These are phyloP conservation scores for Miichthys miiuy DNA, from an alignment of 2,797 vertebrate genomes.

Conservation along the genomic window DNA sequence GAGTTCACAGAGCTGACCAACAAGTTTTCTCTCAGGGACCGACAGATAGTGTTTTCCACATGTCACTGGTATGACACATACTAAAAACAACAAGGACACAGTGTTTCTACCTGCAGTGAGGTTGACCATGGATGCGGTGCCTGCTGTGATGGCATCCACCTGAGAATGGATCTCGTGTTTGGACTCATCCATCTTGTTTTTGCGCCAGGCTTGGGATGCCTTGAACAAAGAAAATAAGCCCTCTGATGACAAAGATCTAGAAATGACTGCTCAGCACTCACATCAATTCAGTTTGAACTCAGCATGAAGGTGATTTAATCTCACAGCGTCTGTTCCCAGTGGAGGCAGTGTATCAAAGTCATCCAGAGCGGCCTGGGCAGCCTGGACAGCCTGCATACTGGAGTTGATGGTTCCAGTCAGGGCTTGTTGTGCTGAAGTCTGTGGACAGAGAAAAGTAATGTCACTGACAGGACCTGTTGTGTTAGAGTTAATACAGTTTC, in stretches of 20 bases:
- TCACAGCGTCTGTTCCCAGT: constrained; percentile 95
- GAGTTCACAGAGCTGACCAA: no score
- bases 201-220: constrained; percentile 98
- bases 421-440: constrained; percentile 98
- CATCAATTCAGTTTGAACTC: neutral
- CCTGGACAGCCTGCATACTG: constrained; percentile 97
- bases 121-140: constrained; percentile 97
- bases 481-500: neutral
- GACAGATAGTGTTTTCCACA: neutral
- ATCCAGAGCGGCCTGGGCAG: constrained; percentile 93
- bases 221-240: constrained; percentile 62
- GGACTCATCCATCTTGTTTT: constrained; percentile 99
- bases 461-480: neutral
- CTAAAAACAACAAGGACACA: neutral
- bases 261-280: neutral
- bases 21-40: no score
- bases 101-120: constrained; percentile 91
- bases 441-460: constrained; percentile 24
- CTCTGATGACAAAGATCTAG: neutral
- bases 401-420: constrained; percentile 98
- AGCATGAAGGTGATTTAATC: constrained; percentile 49
- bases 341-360: constrained; percentile 94
- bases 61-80: neutral
- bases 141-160: constrained; percentile 97
- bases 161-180: constrained; percentile 99